A percentile compares a stretch with the other conserved stretches of the same genome.
These are phyloP conservation scores for Criorhina ranunculi DNA, from an alignment of 2,888 invertebrate genomes.

Conservation along the genomic window DNA sequence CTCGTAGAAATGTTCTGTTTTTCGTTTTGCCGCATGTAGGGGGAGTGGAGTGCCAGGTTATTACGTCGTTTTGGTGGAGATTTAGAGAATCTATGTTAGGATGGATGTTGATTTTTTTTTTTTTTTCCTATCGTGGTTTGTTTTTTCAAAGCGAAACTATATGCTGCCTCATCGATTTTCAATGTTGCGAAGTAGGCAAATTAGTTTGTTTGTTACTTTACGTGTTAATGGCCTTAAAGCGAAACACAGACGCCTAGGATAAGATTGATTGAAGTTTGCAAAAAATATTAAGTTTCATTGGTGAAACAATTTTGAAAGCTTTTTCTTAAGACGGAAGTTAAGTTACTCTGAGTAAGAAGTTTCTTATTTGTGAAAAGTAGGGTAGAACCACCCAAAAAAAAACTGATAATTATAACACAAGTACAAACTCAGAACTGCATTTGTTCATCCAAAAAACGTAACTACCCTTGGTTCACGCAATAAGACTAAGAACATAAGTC, in stretches of 20 bases:
- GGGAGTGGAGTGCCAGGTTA: neutral
- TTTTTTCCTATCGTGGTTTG: neutral
- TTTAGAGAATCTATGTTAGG: slow-evolving; percentile 8
- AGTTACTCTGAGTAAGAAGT: too few species aligned
- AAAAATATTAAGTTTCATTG: neutral
- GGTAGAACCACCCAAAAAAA: too few species aligned
- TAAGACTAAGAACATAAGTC: too few species aligned
- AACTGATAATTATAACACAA: too few species aligned
- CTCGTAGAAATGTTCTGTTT: slow-evolving; percentile 38
- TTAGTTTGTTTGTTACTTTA: slow-evolving; percentile 11
- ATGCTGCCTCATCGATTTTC: slow-evolving; percentile 33
- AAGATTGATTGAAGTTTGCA: neutral
- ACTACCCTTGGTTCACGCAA: too few species aligned
- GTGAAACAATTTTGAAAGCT: neutral
- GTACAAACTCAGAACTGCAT: too few species aligned
- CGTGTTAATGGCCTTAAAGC: neutral
- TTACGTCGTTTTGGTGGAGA: slow-evolving; percentile 21
- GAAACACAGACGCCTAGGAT: neutral
- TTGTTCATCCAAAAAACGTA: too few species aligned
- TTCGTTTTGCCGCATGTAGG: slow-evolving; percentile 3
- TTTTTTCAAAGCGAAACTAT: slow-evolving; percentile 7
- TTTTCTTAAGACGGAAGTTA: too few species aligned
- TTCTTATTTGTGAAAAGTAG: too few species aligned
- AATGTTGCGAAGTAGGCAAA: slow-evolving; percentile 9
- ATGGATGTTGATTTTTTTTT: slow-evolving; percentile 2